Percentiles rank a stretch among this genome's conserved stretches.
These are phyloP conservation scores for Albula glossodonta DNA, from an alignment of 2,113 vertebrate genomes.

Conservation along the genomic window DNA sequence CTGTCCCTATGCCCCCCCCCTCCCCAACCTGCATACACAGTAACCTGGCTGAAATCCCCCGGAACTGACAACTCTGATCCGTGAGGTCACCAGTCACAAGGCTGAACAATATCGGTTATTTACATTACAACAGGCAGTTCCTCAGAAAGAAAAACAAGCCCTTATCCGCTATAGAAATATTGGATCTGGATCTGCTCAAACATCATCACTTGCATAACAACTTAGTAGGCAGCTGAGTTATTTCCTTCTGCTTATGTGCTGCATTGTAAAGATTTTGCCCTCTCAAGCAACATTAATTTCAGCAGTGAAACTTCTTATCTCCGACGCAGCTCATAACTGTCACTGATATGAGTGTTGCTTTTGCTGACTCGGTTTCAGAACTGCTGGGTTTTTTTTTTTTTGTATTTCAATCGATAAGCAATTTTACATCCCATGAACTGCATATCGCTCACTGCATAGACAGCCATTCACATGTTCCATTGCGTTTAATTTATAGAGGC, in stretches of 20 bases:
- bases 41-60: neutral
- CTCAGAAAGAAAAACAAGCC: neutral
- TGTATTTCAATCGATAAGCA: neutral
- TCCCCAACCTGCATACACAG: neutral
- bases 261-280: neutral
- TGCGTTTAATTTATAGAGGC: neutral
- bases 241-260: neutral
- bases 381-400: neutral
- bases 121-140: neutral
- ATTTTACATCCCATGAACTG: neutral
- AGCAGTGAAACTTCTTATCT: neutral
- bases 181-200: neutral
- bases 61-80: neutral
- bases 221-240: neutral
- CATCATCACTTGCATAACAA: neutral
- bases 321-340: neutral
- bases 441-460: neutral
- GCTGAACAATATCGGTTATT: neutral
- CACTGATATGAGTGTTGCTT: neutral
- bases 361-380: neutral
- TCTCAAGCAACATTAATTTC: neutral
- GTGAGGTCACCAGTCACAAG: neutral
- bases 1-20: neutral
- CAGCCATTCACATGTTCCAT: neutral
- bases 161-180: neutral